Evolutionary conservation across 2,888 invertebrate species (phyloP), one percentile per base, ranked within the genome.

Genomic region (Pomacea canaliculata): DNA sequence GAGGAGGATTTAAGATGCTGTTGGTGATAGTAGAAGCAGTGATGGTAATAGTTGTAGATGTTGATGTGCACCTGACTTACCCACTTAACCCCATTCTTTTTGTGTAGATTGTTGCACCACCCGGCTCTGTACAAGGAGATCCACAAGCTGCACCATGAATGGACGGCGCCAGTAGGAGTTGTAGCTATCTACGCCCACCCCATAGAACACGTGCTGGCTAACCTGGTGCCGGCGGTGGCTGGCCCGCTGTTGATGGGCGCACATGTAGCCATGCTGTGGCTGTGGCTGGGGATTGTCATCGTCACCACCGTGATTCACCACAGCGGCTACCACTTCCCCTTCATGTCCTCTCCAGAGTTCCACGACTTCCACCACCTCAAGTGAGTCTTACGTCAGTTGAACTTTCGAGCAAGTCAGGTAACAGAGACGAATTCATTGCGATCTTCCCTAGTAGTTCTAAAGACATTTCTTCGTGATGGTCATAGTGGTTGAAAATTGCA

Each of bases 321-420:
- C 90, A 95, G 95, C 66, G 96, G 96, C 19, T 96, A 96, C 88
- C 96, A 96, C 91, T 92, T 96, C 85, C 96, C 96, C 0, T 94
- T 95, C 90, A 94, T 95, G 89, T 95, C 95, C 13, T 95, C 95
- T 66, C 95, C 96, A 9, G 95, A 96, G 90, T 95, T 95, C 0
- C 96, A 96, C 87, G 96, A 96, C 90, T 96, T 94, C 90, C 96
- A 96, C 90, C 96, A 96, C 90, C 92, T 95, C 79, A 96, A 95
- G 92, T 92, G 80, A 87, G 90, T 83, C 18, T 37, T 37, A 37
- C 37, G 37, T 23, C 48, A 37, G 37, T 37, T 37, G 37, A 37
- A 37, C 37, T 37, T 37, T 37, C 3, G 37, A 37, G 5, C 3
- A 37, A 37, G 37, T 37, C 37, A 37, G 37, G 37, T 37, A 37